Conservation (phyloP, 2,113 vertebrate genomes). For the Ceratotherium simum region DNA sequence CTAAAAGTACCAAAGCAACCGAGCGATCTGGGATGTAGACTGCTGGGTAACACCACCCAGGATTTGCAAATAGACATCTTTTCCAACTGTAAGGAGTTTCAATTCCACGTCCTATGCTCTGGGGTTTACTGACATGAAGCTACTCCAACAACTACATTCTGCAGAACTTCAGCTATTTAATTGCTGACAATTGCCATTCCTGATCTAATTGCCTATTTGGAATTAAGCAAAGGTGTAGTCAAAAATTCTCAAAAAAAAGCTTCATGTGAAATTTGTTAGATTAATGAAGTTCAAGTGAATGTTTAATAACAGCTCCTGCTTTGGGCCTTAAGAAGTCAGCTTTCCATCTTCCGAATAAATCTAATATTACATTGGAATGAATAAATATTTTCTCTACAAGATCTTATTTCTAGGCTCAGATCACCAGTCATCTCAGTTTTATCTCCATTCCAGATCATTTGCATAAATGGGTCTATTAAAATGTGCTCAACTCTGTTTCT, state of each 20-base stretch:
- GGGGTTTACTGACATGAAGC: not conserved
- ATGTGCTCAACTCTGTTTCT: not conserved
- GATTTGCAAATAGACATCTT: not conserved
- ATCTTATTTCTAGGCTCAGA: not conserved
- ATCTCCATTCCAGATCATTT: not conserved
- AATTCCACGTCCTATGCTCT: too few species aligned
- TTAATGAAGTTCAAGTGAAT: not conserved
- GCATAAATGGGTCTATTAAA: not conserved
- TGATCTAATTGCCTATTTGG: not conserved
- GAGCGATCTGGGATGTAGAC: not conserved
- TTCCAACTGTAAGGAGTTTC: fast-evolving
- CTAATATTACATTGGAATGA: not conserved
- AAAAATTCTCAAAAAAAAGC: not conserved
- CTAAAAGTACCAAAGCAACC: fast-evolving
- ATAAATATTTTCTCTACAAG: not conserved
- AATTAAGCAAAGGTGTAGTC: not conserved
- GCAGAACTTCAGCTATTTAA: not conserved
- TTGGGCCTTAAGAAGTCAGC: not conserved
- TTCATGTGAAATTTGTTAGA: not conserved
- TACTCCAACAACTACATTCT: not conserved
- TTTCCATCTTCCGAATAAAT: not conserved
- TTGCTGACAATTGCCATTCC: not conserved
- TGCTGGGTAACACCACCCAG: fast-evolving
- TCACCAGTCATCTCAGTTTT: not conserved
- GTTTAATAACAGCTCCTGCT: not conserved